Conservation (phyloP, 2,113 vertebrate species). For the Polyodon spathula region DNA sequence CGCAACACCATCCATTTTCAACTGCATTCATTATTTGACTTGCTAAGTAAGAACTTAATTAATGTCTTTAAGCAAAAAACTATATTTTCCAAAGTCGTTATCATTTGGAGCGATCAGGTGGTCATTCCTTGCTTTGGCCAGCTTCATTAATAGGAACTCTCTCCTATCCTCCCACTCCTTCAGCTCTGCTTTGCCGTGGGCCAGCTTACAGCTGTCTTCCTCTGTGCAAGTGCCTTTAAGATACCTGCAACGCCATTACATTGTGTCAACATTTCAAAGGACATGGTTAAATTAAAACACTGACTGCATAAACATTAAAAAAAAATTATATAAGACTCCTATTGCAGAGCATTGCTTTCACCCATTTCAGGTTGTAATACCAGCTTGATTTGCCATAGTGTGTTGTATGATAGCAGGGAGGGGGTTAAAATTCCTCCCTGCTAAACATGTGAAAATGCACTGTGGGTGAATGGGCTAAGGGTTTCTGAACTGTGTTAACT, state of each 20-base stretch:
- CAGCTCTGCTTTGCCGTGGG: conserved; percentile 85
- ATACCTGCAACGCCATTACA: conserved; percentile 53
- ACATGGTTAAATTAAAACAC: too few species aligned
- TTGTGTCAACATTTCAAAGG: background rate
- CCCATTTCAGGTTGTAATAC: too few species aligned
- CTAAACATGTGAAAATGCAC: too few species aligned
- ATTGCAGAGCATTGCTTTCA: too few species aligned
- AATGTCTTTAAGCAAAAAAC: conserved; percentile 99
- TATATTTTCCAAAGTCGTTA: conserved; percentile 99
- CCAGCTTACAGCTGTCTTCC: conserved; percentile 79
- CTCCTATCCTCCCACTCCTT: conserved; percentile 85
- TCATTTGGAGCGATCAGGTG: conserved; percentile 95
- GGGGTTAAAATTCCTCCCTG: too few species aligned
- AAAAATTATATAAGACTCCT: too few species aligned
- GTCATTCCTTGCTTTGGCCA: conserved; percentile 92
- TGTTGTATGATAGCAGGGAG: too few species aligned
- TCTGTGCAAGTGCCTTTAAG: conserved; percentile 73
- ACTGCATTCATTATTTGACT: conserved; percentile 29
- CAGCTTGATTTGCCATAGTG: too few species aligned
- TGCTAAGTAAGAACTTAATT: conserved; percentile 58
- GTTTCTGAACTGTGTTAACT: too few species aligned
- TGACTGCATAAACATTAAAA: background rate
- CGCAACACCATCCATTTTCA: conserved; percentile 21
- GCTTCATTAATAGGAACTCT: conserved; percentile 89
- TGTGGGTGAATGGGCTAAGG: too few species aligned